phyloP scores from a whole-genome alignment of 2,797 vertebrate species.

The Odontamblyopus rebecca region DNA sequence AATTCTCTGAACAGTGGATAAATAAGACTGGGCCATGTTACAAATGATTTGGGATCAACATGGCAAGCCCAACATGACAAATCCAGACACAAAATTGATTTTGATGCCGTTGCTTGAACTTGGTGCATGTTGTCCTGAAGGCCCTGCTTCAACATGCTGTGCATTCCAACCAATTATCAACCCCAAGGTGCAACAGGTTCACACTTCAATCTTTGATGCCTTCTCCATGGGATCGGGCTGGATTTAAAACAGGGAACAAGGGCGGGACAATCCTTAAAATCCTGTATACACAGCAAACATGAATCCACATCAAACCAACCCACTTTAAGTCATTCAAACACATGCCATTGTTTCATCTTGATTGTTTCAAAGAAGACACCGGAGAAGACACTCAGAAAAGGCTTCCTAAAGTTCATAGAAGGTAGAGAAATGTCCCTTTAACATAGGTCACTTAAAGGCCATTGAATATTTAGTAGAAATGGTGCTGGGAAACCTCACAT shows the following conservation, averaged over 20 bases:
- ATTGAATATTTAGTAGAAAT: slow-evolving; percentile 36
- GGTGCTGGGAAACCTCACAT: slow-evolving; percentile 59
- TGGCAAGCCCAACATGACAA: slow-evolving; percentile 51
- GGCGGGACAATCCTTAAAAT: slow-evolving; percentile 70
- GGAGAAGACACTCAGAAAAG: slow-evolving; percentile 9
- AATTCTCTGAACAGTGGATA: slow-evolving; percentile 37
- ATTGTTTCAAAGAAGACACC: slow-evolving; percentile 51
- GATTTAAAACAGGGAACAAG: slow-evolving; percentile 71
- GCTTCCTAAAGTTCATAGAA: slow-evolving; percentile 28
- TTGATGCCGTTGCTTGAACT: slow-evolving; percentile 35
- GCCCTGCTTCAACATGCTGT: slow-evolving; percentile 69
- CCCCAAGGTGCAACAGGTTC: slow-evolving; percentile 69
- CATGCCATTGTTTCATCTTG: slow-evolving; percentile 69
- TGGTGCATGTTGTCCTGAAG: slow-evolving; percentile 56
- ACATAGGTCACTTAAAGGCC: slow-evolving; percentile 43
- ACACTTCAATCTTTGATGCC: slow-evolving; percentile 73
- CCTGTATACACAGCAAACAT: slow-evolving; percentile 70
- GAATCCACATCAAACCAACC: slow-evolving; percentile 73
- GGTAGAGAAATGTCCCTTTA: slow-evolving; percentile 31
- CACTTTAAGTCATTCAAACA: slow-evolving; percentile 66
- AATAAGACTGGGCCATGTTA: slow-evolving; percentile 37
- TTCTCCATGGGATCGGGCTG: slow-evolving; percentile 70
- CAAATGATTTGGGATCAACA: slow-evolving; percentile 55
- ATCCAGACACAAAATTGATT: slow-evolving; percentile 47
- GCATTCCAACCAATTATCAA: slow-evolving; percentile 72